A percentile compares a stretch with the other conserved stretches of the same genome.
Evolutionary conservation across 2,797 vertebrate species (phyloP).

Genomic region (Prionace glauca): DNA sequence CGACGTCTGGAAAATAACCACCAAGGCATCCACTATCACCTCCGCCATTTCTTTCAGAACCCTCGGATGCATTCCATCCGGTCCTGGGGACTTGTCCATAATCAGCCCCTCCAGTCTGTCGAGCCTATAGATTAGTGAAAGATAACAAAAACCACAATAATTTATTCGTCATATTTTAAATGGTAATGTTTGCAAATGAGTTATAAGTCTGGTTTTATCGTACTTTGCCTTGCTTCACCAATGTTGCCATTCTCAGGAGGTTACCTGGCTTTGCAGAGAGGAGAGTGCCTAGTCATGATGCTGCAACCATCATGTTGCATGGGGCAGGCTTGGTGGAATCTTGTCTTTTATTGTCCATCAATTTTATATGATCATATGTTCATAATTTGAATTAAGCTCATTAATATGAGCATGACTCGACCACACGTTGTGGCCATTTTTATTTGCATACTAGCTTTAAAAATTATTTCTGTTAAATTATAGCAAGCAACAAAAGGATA

Average conservation of each 20-base stretch:
- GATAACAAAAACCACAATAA: background rate
- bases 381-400: background rate
- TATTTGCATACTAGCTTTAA: background rate
- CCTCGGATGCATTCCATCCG: too few relatives aligned
- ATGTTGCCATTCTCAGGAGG: background rate
- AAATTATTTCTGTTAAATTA: constrained; percentile 7
- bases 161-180: background rate
- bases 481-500: background rate
- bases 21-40: too few relatives aligned
- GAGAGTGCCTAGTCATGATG: background rate
- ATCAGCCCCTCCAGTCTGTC: too few relatives aligned
- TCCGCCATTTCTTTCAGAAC: too few relatives aligned
- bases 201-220: background rate
- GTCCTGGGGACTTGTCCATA: too few relatives aligned
- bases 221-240: background rate
- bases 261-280: background rate
- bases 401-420: background rate
- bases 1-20: too few relatives aligned
- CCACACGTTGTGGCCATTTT: background rate
- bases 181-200: background rate
- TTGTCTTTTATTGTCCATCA: background rate
- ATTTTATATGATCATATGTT: background rate
- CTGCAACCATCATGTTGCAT: background rate
- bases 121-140: background rate
- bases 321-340: background rate